Evolutionary conservation across 1,140 invertebrate species (phyloP).

Genomic region (Paraescarpia echinospica): DNA sequence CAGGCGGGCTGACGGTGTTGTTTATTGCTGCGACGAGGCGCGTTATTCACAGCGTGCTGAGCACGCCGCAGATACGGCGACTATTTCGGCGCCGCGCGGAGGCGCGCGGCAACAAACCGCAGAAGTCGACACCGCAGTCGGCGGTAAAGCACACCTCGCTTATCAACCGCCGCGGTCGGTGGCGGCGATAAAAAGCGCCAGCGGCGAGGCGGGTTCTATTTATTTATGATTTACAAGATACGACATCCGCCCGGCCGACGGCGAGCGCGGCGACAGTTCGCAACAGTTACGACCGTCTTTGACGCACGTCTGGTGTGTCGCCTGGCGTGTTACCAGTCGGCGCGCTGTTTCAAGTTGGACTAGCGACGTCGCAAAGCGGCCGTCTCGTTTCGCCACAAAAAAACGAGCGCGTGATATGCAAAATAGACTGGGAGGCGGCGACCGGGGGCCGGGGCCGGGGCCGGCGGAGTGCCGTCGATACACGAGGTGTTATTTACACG

Average conservation of each 20-base stretch:
- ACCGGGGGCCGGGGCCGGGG: no score
- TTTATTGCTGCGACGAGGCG: neutral
- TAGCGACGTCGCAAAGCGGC: neutral
- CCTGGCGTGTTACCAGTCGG: no score
- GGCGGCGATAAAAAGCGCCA: neutral
- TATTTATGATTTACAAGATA: constrained; percentile 2
- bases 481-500: neutral
- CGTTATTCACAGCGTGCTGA: neutral
- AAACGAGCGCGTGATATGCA: neutral
- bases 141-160: neutral
- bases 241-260: neutral
- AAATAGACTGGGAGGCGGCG: neutral
- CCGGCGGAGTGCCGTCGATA: neutral
- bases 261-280: neutral
- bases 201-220: neutral
- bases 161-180: neutral
- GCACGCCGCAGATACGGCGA: neutral
- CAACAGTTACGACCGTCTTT: neutral
- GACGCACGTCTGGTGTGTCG: neutral
- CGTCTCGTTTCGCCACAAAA: neutral
- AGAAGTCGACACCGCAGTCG: neutral
- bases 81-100: neutral
- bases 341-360: neutral
- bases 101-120: neutral
- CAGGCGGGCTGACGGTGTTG: neutral